These are phyloP conservation scores for Bombus sylvicola DNA, from an alignment of 1,140 invertebrate genomes.

Conservation along the genomic window DNA sequence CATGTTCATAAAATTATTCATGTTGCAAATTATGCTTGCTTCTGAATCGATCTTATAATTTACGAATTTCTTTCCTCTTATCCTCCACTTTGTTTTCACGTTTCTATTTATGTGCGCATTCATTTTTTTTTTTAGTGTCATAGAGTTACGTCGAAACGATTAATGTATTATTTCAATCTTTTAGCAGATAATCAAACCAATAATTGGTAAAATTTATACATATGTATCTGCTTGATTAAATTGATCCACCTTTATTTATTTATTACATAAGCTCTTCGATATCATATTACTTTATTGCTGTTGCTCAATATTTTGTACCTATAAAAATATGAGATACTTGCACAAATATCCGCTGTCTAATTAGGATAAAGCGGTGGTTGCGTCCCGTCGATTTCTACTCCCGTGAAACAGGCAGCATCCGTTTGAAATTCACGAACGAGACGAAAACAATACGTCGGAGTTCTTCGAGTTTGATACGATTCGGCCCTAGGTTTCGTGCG, in stretches of 20 bases:
- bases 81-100: background rate
- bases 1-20: background rate
- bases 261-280: too few species aligned
- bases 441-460: background rate
- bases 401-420: background rate
- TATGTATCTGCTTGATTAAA: too few species aligned
- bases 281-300: too few species aligned
- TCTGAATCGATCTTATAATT: background rate
- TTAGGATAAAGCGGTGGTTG: background rate
- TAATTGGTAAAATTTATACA: too few species aligned
- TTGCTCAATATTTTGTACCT: too few species aligned
- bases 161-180: too few species aligned
- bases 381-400: background rate
- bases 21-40: background rate
- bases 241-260: too few species aligned
- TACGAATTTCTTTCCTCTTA: background rate
- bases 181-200: too few species aligned
- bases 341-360: background rate
- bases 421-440: background rate
- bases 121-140: too few species aligned
- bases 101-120: too few species aligned
- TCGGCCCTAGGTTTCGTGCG: background rate
- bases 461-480: background rate
- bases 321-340: too few species aligned
- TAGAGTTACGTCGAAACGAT: too few species aligned